These are phyloP conservation scores for Garra rufa DNA, from an alignment of 2,113 vertebrate species.

Conservation along the genomic window DNA sequence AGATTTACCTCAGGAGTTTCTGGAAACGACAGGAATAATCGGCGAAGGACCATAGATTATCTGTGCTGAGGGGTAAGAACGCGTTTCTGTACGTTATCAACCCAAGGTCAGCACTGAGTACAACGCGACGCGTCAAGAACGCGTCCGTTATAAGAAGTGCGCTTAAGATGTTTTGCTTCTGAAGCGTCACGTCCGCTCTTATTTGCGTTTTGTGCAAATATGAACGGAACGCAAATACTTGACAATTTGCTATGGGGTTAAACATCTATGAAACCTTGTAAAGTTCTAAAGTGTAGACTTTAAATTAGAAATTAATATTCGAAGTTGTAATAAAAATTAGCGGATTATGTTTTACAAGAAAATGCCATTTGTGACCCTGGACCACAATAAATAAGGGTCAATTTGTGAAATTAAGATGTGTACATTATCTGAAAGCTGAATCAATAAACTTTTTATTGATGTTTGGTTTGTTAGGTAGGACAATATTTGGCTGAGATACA, in stretches of 20 bases:
- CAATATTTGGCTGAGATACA: too few relatives aligned
- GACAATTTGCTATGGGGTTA: neutral
- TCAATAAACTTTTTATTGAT: too few relatives aligned
- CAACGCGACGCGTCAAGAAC: neutral
- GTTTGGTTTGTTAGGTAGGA: too few relatives aligned
- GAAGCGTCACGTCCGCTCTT: neutral
- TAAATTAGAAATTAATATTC: too few relatives aligned
- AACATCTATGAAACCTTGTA: too few relatives aligned
- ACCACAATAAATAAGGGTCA: too few relatives aligned
- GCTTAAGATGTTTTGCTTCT: neutral
- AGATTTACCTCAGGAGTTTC: constrained; percentile 60
- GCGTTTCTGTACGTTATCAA: neutral
- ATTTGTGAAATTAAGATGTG: too few relatives aligned
- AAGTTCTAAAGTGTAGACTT: too few relatives aligned
- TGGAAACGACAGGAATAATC: neutral
- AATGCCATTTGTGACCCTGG: too few relatives aligned
- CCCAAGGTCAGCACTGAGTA: neutral
- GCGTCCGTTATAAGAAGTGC: neutral
- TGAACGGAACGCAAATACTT: neutral
- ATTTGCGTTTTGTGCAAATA: constrained; percentile 5
- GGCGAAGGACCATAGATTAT: neutral
- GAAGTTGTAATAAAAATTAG: too few relatives aligned
- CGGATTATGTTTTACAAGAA: too few relatives aligned
- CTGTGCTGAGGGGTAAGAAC: constrained; percentile 29
- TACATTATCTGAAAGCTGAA: too few relatives aligned